A percentile compares a stretch with the other conserved stretches of the same genome.
Evolutionary conservation across 2,888 invertebrate species (phyloP).

Genomic region (Dryococelus australis): DNA sequence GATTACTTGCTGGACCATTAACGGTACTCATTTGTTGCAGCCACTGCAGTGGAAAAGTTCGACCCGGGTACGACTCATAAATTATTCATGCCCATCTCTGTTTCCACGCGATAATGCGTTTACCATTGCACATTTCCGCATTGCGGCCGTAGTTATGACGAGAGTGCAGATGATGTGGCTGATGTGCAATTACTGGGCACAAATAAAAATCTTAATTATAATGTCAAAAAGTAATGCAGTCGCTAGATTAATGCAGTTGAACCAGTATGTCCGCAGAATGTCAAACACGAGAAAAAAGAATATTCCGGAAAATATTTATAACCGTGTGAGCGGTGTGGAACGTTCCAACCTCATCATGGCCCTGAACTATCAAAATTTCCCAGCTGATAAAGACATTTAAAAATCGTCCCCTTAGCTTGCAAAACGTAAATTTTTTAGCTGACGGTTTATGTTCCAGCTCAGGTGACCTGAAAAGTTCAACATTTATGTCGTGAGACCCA

Average conservation of each 20-base stretch:
- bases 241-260: neutral
- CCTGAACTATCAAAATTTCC: no score
- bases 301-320: neutral
- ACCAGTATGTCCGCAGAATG: neutral
- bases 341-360: no score
- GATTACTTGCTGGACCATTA: neutral
- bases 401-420: no score
- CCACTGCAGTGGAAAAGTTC: neutral
- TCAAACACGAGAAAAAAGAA: neutral
- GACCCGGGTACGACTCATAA: neutral
- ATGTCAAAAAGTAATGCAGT: neutral
- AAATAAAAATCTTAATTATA: neutral
- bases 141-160: neutral
- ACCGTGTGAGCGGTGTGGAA: neutral
- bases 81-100: neutral
- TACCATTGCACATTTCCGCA: neutral
- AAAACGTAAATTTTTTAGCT: no score
- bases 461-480: no score
- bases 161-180: neutral
- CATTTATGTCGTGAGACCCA: no score
- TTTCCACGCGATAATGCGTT: neutral
- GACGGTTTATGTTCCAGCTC: no score
- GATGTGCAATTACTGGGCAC: neutral
- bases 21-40: neutral
- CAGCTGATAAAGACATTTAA: no score